These are phyloP conservation scores for Protaetia brevitarsis DNA, from an alignment of 1,140 invertebrate species.

Conservation along the genomic window DNA sequence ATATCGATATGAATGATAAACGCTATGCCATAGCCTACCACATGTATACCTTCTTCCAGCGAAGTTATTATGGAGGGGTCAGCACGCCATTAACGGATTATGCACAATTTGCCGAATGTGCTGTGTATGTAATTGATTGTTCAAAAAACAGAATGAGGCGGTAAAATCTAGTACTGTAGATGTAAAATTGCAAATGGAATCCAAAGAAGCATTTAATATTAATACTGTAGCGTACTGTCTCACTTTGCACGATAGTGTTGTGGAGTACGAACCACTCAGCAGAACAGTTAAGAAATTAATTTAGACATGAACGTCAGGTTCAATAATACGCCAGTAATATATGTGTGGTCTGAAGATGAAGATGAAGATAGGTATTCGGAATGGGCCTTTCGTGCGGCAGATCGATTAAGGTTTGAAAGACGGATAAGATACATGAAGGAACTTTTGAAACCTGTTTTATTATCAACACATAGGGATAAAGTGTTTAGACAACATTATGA, in stretches of 20 bases:
- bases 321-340: neutral
- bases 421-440: neutral
- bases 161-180: slow-evolving; percentile 14
- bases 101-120: neutral
- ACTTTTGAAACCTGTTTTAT: neutral
- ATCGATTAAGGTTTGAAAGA: neutral
- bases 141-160: slow-evolving; percentile 3
- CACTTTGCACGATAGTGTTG: neutral
- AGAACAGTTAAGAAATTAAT: neutral
- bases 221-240: neutral
- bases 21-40: neutral
- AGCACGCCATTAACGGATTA: neutral
- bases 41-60: neutral
- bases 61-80: neutral
- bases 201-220: neutral
- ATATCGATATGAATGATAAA: neutral
- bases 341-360: neutral
- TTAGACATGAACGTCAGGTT: neutral
- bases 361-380: neutral
- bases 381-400: neutral
- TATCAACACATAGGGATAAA: neutral
- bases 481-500: neutral
- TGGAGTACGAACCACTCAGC: neutral
- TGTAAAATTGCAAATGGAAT: neutral
- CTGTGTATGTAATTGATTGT: neutral